Evolutionary conservation across 2,888 invertebrate species (phyloP), one percentile per base, ranked within the genome.

Genomic region (Drosophila demipolita): DNA sequence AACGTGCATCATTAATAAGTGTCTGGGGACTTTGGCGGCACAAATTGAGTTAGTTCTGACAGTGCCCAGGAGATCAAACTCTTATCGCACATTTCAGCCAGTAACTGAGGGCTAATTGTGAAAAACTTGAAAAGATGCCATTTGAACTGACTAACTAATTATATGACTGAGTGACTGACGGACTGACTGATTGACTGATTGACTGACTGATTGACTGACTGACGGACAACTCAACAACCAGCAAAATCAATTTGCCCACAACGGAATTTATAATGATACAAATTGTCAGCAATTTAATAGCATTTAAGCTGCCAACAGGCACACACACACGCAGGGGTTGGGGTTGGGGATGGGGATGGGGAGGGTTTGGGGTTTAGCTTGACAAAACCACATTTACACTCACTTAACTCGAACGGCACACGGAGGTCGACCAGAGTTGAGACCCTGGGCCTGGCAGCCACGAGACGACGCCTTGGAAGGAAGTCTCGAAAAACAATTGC

Each of bases 1-100:
- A 64, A 26, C 55, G 69, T 71, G 79, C 90, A 82, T 89, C 90
- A 91, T 91, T 91, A 92, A 91, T 91, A 91, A 92, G 87, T 89
- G 78, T 89, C 87, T 75, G 71, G 74, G 84, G 87, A 8, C 85
- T 78, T 84, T 73, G 70, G 58, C 11, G 80, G 78, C 79, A 76
- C 83, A 76, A 87, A 88, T 85, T 87, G 79, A 75, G 76, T 85
- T 78, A 75, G 84, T 68, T 62, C 42, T 50, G 57, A 40, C 29
- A 55, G 50, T 23, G 49, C 49, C 26, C 68, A 42, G 49, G 75
- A 75, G 73, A 64, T 57, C 74, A 71, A 17, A 48, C 36, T 36
- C 36, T 29, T 38, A 48, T 36, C 20, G 35, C 40, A 23, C 29
- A 23, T 23, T 33, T 52, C 9, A 1, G 29, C 57, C 32, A 29